Evolutionary conservation across 2,797 vertebrate genomes (phyloP).

Genomic region (Botia kubotai): DNA sequence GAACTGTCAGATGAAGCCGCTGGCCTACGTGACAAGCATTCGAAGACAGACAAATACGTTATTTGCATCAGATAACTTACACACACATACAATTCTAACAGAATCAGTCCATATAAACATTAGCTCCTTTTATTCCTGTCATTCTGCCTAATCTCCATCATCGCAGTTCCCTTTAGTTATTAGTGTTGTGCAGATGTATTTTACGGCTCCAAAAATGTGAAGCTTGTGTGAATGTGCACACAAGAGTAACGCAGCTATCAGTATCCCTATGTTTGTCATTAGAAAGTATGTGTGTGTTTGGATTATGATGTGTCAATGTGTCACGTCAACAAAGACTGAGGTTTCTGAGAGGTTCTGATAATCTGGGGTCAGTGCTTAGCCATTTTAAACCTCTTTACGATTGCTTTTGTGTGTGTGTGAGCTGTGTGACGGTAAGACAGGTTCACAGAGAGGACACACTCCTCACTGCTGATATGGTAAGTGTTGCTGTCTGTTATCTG

Average conservation of each 20-base stretch:
- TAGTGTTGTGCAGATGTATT: not conserved
- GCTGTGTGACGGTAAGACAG: constrained; percentile 51
- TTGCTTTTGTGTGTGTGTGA: constrained; percentile 38
- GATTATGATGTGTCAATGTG: constrained; percentile 69
- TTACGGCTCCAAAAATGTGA: not conserved
- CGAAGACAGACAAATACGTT: constrained; percentile 44
- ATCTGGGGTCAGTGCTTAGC: constrained; percentile 77
- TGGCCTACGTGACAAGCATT: constrained; percentile 6
- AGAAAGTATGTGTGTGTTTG: constrained; percentile 6
- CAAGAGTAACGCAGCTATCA: not conserved
- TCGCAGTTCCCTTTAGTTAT: not conserved
- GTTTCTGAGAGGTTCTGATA: constrained; percentile 75
- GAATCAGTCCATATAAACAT: not conserved
- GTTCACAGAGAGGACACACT: constrained; percentile 60
- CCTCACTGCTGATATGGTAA: constrained; percentile 50
- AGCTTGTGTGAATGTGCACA: not conserved
- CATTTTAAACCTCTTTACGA: constrained; percentile 77
- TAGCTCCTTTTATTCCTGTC: not conserved
- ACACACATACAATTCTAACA: not conserved
- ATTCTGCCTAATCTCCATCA: too few relatives aligned
- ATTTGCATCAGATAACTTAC: not conserved
- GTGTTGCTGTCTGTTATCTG: constrained; percentile 54
- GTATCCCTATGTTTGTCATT: constrained; percentile 16
- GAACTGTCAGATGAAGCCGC: constrained; percentile 61
- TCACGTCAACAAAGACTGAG: constrained; percentile 66